Conservation (phyloP, 2,888 invertebrate species). For the Tipula vernalis region DNA sequence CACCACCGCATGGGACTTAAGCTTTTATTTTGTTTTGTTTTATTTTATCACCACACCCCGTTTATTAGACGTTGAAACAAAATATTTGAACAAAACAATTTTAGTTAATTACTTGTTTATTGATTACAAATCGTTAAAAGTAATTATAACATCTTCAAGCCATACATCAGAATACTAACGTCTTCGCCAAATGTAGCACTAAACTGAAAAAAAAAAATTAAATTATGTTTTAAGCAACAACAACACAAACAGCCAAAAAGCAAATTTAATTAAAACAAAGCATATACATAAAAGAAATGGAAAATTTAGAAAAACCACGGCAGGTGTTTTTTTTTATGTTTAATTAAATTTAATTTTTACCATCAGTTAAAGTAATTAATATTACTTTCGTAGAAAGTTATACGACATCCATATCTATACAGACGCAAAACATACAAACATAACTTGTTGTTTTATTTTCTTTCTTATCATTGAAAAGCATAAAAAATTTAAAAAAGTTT, state of each 20-base stretch:
- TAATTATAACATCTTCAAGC: neutral
- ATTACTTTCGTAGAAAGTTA: neutral
- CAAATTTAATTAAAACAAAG: neutral
- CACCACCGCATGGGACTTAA: too few relatives aligned
- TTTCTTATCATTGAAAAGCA: neutral
- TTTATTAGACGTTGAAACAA: too few relatives aligned
- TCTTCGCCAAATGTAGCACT: neutral
- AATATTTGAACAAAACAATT: neutral
- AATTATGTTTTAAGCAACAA: neutral
- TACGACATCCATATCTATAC: neutral
- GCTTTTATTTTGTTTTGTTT: too few relatives aligned
- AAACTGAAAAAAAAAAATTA: neutral
- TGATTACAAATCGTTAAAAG: neutral
- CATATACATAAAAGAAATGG: neutral
- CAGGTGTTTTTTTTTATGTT: neutral
- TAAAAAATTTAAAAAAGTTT: neutral
- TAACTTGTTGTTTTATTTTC: neutral
- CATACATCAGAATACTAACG: neutral
- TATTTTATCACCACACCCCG: too few relatives aligned
- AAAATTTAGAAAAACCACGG: neutral
- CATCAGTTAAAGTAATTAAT: neutral
- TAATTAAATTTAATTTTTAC: constrained; percentile 4
- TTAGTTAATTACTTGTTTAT: neutral
- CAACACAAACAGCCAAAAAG: neutral
- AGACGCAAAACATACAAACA: neutral